Conservation (phyloP, 1,140 invertebrate genomes). For the Aphelenchoides fujianensis region DNA sequence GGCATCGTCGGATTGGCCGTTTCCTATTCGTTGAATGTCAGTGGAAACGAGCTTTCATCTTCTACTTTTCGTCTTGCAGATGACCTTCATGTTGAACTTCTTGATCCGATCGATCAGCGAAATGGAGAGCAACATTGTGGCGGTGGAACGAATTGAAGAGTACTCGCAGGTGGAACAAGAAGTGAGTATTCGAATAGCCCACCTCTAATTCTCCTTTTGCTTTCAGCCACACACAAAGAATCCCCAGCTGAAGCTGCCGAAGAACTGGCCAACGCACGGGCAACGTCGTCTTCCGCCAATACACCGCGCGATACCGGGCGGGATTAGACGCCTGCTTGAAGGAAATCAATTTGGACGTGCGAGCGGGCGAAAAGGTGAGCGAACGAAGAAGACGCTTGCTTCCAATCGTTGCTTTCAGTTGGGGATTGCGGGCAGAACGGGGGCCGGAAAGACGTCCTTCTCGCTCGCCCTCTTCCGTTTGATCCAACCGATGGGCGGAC, state of each 20-base stretch:
- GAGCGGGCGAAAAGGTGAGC: not conserved
- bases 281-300: conserved; percentile 63
- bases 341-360: conserved; percentile 71
- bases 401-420: not conserved
- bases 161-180: conserved; percentile 65
- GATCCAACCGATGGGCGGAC: conserved; percentile 63
- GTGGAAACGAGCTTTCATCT: no score
- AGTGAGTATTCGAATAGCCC: no score
- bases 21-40: conserved; percentile 63
- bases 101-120: conserved; percentile 69
- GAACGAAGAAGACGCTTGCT: not conserved
- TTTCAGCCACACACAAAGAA: conserved; percentile 44
- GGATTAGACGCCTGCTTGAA: conserved; percentile 76
- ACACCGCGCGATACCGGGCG: conserved; percentile 63
- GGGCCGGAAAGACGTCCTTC: conserved; percentile 67
- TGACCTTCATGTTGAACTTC: conserved; percentile 68
- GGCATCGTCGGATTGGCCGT: conserved; percentile 84
- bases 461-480: conserved; percentile 66
- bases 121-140: conserved; percentile 70
- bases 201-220: conserved; percentile 21
- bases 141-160: conserved; percentile 70
- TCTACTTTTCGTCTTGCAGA: conserved; percentile 7
- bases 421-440: conserved; percentile 68
- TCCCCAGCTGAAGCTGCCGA: not conserved
- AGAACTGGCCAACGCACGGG: conserved; percentile 64